phyloP scores from a whole-genome alignment of 2,888 invertebrate species.

The Sabatieria punctata region DNA sequence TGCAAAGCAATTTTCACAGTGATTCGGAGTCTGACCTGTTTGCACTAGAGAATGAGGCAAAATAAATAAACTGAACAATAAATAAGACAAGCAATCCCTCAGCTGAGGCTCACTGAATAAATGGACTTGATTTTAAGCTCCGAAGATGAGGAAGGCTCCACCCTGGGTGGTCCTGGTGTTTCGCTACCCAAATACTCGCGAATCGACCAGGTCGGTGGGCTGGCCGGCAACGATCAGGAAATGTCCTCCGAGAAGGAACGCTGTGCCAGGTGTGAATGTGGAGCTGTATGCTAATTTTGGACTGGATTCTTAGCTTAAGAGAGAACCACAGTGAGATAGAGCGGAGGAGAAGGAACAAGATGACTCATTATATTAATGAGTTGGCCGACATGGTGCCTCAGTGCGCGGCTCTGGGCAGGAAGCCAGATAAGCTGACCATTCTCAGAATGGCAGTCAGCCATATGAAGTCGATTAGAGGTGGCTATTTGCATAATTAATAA shows the following conservation, averaged over 20 bases:
- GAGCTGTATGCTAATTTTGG: too few species aligned
- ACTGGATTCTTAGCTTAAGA: slow-evolving; percentile 39
- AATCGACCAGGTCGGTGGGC: slow-evolving; percentile 41
- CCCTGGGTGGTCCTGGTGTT: too few species aligned
- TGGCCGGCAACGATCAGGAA: slow-evolving; percentile 47
- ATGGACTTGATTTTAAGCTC: too few species aligned
- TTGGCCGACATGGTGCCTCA: slow-evolving; percentile 99
- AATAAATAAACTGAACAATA: too few species aligned
- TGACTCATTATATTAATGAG: slow-evolving; percentile 99
- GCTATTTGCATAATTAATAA: too few species aligned
- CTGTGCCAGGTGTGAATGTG: slow-evolving; percentile 68
- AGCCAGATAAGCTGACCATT: slow-evolving; percentile 97
- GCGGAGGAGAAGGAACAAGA: slow-evolving; percentile 91
- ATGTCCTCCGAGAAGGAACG: slow-evolving; percentile 89
- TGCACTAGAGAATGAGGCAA: too few species aligned
- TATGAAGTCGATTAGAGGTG: slow-evolving; percentile 91
- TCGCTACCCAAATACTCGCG: slow-evolving; percentile 9
- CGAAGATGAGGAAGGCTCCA: too few species aligned
- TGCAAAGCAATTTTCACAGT: too few species aligned
- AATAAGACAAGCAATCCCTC: too few species aligned
- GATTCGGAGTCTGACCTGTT: too few species aligned
- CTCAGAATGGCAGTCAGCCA: slow-evolving; percentile 98
- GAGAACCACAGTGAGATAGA: slow-evolving; percentile 99
- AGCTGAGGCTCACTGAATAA: too few species aligned
- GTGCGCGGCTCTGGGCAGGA: slow-evolving; percentile 73